Evolutionary conservation across 2,113 vertebrate species (phyloP).

Genomic region (Bucco capensis): DNA sequence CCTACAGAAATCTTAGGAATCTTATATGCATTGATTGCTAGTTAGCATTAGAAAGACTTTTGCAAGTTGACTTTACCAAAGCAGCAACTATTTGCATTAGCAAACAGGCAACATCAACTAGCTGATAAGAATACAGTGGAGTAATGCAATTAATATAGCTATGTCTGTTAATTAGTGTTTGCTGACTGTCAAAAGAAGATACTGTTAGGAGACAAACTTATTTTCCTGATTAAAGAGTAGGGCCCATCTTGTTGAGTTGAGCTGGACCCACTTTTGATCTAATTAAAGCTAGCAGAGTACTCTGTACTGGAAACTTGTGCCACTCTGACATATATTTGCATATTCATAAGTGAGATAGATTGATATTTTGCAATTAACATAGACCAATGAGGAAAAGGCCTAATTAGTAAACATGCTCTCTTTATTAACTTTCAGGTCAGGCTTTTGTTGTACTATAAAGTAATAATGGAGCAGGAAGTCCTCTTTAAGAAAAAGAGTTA

Average conservation of each 20-base stretch:
- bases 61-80: slow-evolving; percentile 70
- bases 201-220: slow-evolving; percentile 75
- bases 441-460: slow-evolving; percentile 69
- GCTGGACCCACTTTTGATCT: slow-evolving; percentile 76
- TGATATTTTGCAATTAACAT: slow-evolving; percentile 79
- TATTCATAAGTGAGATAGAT: slow-evolving; percentile 77
- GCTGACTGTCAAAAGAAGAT: slow-evolving; percentile 76
- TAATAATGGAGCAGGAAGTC: slow-evolving; percentile 62
- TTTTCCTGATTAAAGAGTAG: slow-evolving; percentile 76
- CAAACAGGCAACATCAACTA: slow-evolving; percentile 69
- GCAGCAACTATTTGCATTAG: slow-evolving; percentile 74
- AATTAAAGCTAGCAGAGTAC: slow-evolving; percentile 74
- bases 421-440: slow-evolving; percentile 79
- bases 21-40: slow-evolving; percentile 77
- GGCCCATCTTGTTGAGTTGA: slow-evolving; percentile 69
- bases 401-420: slow-evolving; percentile 79
- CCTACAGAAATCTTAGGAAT: slow-evolving; percentile 79
- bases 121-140: slow-evolving; percentile 74
- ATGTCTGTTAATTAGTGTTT: slow-evolving; percentile 81
- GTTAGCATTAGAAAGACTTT: slow-evolving; percentile 77
- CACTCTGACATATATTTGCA: slow-evolving; percentile 74
- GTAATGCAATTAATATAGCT: slow-evolving; percentile 80
- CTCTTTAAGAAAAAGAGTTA: slow-evolving; percentile 15
- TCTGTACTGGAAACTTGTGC: slow-evolving; percentile 65
- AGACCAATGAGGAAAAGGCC: slow-evolving; percentile 73